These are phyloP conservation scores for Pseudomyrmex flavicornis DNA, from an alignment of 1,140 invertebrate species.

Conservation along the genomic window DNA sequence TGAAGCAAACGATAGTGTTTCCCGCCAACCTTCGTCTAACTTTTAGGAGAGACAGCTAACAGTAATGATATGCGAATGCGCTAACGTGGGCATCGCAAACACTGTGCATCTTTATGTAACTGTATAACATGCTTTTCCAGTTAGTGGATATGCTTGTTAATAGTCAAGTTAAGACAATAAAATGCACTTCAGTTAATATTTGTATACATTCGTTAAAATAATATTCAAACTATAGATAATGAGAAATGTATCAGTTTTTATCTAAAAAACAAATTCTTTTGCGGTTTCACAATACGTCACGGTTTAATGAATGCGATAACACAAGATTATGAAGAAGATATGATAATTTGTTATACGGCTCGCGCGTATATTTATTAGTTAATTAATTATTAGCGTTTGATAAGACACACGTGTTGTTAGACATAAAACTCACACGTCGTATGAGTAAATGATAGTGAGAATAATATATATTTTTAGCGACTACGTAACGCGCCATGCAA, in stretches of 20 bases:
- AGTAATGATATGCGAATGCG: conserved; percentile 14
- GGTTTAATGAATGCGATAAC: not conserved
- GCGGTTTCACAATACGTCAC: not conserved
- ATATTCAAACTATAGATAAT: not conserved
- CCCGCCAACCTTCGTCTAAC: conserved; percentile 52
- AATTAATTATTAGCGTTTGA: conserved; percentile 15
- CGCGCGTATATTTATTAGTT: not conserved
- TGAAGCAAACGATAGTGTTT: conserved; percentile 46
- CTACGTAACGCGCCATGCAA: not conserved
- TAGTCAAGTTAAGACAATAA: too few species aligned
- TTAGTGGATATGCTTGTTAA: not conserved
- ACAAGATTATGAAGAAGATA: not conserved
- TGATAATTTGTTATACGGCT: not conserved
- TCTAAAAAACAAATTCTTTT: too few species aligned
- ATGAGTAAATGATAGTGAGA: conserved; percentile 15
- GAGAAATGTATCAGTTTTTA: not conserved
- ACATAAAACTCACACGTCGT: not conserved
- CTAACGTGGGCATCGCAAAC: not conserved
- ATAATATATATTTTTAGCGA: conserved; percentile 49
- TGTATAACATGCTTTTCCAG: not conserved
- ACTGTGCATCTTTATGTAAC: not conserved
- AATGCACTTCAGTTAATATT: not conserved
- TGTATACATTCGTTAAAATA: not conserved
- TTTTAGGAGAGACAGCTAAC: conserved; percentile 56
- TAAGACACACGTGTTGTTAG: not conserved